Evolutionary conservation across 1,140 invertebrate species (phyloP).

Genomic region (Lasioglossum baleicum): DNA sequence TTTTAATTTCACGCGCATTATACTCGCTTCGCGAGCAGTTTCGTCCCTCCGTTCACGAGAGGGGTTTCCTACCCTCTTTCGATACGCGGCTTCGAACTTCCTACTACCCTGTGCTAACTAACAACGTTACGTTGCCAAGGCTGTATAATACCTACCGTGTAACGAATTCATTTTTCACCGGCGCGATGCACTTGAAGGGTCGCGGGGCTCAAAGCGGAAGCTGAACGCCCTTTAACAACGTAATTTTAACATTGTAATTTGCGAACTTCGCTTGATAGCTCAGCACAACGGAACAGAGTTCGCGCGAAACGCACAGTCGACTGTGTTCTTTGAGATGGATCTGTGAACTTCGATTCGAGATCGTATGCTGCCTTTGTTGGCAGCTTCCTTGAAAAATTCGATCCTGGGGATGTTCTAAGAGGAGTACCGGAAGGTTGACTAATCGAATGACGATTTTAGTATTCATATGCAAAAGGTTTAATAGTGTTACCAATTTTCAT

Average conservation of each 20-base stretch:
- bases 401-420: too few species aligned
- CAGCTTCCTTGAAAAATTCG: too few species aligned
- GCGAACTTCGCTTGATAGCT: background rate
- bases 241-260: slow-evolving; percentile 26
- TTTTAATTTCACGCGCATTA: slow-evolving; percentile 5
- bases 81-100: too few species aligned
- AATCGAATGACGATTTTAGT: too few species aligned
- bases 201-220: background rate
- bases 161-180: slow-evolving; percentile 42
- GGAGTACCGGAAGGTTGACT: too few species aligned
- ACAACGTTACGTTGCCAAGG: slow-evolving; percentile 17
- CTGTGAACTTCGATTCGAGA: too few species aligned
- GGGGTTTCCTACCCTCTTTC: background rate
- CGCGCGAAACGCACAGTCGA: too few species aligned
- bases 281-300: background rate
- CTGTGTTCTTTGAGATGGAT: too few species aligned
- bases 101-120: background rate
- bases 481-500: too few species aligned
- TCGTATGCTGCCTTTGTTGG: too few species aligned
- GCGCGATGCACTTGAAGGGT: slow-evolving; percentile 16
- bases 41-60: background rate
- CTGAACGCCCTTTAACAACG: slow-evolving; percentile 6
- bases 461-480: too few species aligned
- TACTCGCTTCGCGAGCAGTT: background rate
- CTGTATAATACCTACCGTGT: slow-evolving; percentile 32